Conservation (phyloP, 1,140 invertebrate genomes). For the Leptoteleia sp. region DNA sequence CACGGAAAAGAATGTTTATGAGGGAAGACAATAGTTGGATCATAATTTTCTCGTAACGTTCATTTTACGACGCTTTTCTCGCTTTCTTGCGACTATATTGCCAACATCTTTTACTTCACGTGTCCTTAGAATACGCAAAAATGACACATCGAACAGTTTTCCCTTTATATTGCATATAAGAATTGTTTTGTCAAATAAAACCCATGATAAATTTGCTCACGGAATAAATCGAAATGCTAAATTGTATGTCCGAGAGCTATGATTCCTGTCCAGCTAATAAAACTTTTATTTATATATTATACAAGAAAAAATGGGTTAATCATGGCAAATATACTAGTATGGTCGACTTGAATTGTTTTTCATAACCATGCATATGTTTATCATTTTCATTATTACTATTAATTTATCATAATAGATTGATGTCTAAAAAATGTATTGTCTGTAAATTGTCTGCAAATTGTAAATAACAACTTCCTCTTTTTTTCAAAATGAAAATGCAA, state of each 20-base stretch:
- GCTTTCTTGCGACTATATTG: slow-evolving; percentile 43
- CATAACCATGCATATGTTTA: too few relatives aligned
- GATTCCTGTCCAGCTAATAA: neutral
- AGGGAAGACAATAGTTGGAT: slow-evolving; percentile 49
- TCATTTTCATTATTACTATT: too few relatives aligned
- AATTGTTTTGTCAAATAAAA: slow-evolving; percentile 45
- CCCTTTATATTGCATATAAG: slow-evolving; percentile 38
- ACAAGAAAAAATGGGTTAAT: too few relatives aligned
- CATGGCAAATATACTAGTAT: too few relatives aligned
- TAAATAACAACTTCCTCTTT: too few relatives aligned
- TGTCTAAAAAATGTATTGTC: too few relatives aligned
- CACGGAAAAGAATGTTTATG: slow-evolving; percentile 43
- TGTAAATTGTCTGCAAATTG: too few relatives aligned
- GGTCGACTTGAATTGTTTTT: too few relatives aligned
- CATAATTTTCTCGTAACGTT: slow-evolving; percentile 56
- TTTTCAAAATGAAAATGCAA: too few relatives aligned
- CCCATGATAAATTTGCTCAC: slow-evolving; percentile 11
- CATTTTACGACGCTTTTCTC: slow-evolving; percentile 51
- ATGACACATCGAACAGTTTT: slow-evolving; percentile 31
- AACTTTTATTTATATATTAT: neutral
- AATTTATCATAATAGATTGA: too few relatives aligned
- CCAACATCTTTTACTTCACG: slow-evolving; percentile 31
- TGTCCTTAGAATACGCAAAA: slow-evolving; percentile 35
- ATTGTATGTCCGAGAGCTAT: slow-evolving; percentile 1
- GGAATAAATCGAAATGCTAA: slow-evolving; percentile 20